These are phyloP conservation scores for Morus bassanus DNA, from an alignment of 2,797 vertebrate species.

Conservation along the genomic window DNA sequence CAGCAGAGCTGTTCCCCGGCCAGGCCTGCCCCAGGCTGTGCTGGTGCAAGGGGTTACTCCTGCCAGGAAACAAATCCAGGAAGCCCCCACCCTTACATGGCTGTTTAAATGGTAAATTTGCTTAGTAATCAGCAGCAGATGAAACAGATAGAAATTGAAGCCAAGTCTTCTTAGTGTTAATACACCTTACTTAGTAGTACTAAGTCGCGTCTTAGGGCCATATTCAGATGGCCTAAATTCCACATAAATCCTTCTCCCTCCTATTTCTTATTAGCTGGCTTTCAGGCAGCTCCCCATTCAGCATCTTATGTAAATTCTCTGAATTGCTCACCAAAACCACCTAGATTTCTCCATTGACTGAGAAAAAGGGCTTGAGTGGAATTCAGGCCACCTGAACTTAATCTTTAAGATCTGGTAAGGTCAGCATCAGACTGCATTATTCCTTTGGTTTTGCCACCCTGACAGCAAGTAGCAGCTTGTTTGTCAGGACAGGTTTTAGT, in stretches of 20 bases:
- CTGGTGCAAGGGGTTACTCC: not conserved
- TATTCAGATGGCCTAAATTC: constrained; percentile 72
- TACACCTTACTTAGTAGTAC: constrained; percentile 64
- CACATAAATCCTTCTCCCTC: constrained; percentile 63
- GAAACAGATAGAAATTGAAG: constrained; percentile 55
- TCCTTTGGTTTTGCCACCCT: not conserved
- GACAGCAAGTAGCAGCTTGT: not conserved
- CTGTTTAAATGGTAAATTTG: constrained; percentile 37
- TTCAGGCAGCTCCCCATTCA: constrained; percentile 30
- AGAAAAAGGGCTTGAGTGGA: not conserved
- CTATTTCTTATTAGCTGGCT: constrained; percentile 66
- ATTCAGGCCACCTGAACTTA: not conserved
- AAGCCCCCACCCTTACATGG: not conserved
- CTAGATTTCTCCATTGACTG: not conserved
- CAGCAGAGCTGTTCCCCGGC: not conserved
- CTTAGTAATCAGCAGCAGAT: constrained; percentile 35
- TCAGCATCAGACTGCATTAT: not conserved
- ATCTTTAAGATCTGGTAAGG: not conserved
- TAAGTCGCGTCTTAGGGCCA: constrained; percentile 69
- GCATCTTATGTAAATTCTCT: constrained; percentile 27
- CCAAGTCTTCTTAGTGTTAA: constrained; percentile 69
- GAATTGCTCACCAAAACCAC: constrained; percentile 10
- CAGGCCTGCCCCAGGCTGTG: not conserved
- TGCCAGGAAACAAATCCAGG: not conserved
- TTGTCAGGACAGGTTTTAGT: not conserved